These are phyloP conservation scores for Celastrina argiolus DNA, from an alignment of 2,888 invertebrate genomes.

Conservation along the genomic window DNA sequence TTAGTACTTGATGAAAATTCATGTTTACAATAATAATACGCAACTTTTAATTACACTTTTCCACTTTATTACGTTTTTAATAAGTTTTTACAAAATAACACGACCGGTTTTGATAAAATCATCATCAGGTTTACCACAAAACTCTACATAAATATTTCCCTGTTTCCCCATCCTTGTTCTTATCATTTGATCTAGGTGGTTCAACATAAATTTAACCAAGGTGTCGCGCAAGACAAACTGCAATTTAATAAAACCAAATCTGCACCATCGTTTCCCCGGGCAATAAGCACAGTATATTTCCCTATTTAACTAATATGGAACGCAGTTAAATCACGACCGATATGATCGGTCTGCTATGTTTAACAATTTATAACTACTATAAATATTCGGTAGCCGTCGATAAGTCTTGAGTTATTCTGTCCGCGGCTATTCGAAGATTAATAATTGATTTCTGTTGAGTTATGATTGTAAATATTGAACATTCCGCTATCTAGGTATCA, in stretches of 20 bases:
- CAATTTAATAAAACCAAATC: slow-evolving; percentile 16
- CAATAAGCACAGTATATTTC: slow-evolving; percentile 15
- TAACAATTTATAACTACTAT: slow-evolving; percentile 20
- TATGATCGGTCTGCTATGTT: slow-evolving; percentile 15
- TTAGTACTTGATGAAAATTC: no score
- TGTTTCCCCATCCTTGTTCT: background rate
- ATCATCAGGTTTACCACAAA: no score
- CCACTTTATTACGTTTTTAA: no score
- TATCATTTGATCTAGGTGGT: background rate
- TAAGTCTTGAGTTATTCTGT: slow-evolving; percentile 21
- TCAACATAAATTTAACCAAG: background rate
- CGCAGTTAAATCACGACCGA: slow-evolving; percentile 17
- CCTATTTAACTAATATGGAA: slow-evolving; percentile 22
- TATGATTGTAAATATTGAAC: slow-evolving; percentile 22
- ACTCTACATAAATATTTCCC: background rate
- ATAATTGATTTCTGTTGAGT: slow-evolving; percentile 22
- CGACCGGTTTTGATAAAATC: no score
- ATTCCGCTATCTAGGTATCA: background rate
- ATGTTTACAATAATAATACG: no score
- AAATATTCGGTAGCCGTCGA: slow-evolving; percentile 23
- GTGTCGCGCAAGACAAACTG: slow-evolving; percentile 2
- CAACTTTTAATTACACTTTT: no score
- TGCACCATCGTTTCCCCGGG: slow-evolving; percentile 5
- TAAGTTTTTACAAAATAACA: no score
- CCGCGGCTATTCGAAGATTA: slow-evolving; percentile 10